phyloP scores from a whole-genome alignment of 2,113 vertebrate species.

The Cyanoderma ruficeps region DNA sequence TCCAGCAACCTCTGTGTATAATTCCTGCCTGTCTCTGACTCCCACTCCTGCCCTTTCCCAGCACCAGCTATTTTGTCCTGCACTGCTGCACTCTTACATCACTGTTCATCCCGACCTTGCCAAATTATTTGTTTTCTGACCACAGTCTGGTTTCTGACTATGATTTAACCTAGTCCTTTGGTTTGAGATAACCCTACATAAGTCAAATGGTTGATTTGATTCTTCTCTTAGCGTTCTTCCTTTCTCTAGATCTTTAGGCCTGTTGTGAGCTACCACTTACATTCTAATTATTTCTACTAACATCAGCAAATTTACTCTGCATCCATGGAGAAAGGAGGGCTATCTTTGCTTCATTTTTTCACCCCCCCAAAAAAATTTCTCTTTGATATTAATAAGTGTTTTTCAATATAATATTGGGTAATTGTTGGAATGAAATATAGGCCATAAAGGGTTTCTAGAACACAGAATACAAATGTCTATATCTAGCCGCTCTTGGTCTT shows the following conservation, averaged over 20 bases:
- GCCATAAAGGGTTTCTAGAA: background rate
- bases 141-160: background rate
- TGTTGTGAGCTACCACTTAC: background rate
- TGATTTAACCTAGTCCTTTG: background rate
- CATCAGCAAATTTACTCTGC: background rate
- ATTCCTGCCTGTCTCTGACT: background rate
- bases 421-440: background rate
- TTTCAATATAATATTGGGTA: background rate
- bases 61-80: background rate
- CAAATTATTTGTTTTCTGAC: background rate
- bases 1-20: background rate
- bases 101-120: background rate
- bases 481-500: background rate
- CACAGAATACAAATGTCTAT: background rate
- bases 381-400: background rate
- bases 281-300: background rate
- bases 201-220: background rate
- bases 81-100: background rate
- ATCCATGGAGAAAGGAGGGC: background rate
- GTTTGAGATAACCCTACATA: background rate
- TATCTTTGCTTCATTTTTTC: background rate
- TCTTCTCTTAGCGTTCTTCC: background rate
- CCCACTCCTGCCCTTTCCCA: background rate
- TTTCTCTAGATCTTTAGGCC: background rate
- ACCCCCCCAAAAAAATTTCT: accelerated